A percentile compares a stretch with the other conserved stretches of the same genome.
phyloP scores from a whole-genome alignment of 2,797 vertebrate genomes.

The Choloepus didactylus region DNA sequence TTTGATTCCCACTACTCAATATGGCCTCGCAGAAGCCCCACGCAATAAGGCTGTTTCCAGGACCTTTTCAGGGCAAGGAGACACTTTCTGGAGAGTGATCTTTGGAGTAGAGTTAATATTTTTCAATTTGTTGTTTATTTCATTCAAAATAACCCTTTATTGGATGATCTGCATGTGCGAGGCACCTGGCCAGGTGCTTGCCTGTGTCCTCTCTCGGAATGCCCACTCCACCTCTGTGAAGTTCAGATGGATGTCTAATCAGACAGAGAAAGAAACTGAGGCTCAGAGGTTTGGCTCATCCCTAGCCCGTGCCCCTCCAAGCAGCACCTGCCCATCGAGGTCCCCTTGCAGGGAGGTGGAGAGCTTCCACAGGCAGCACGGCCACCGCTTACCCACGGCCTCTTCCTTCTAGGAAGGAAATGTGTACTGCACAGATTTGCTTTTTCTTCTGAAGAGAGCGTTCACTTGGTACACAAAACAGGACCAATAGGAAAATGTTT shows the following conservation, averaged over 20 bases:
- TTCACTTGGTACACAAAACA: not conserved
- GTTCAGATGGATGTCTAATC: no score
- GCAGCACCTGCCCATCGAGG: not conserved
- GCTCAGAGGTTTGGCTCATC: not conserved
- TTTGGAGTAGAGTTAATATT: not conserved
- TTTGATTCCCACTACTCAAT: not conserved
- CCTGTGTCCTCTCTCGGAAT: fast-evolving
- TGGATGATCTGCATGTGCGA: fast-evolving
- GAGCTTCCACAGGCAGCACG: not conserved
- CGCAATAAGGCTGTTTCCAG: fast-evolving
- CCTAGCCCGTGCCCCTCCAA: not conserved
- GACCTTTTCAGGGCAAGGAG: not conserved
- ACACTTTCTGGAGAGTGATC: not conserved
- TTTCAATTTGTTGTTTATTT: not conserved
- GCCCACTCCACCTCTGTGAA: not conserved
- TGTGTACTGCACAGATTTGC: not conserved
- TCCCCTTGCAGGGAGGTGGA: not conserved
- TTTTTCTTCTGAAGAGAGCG: not conserved
- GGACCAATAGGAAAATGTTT: not conserved
- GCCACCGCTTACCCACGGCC: not conserved
- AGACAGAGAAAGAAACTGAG: not conserved
- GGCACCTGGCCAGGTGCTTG: not conserved
- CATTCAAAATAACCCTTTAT: not conserved
- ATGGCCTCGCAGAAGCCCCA: not conserved
- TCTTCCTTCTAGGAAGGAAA: not conserved